A percentile compares a stretch with the other conserved stretches of the same genome.
These are phyloP conservation scores for Orchesella cincta DNA, from an alignment of 1,140 invertebrate genomes.

Conservation along the genomic window DNA sequence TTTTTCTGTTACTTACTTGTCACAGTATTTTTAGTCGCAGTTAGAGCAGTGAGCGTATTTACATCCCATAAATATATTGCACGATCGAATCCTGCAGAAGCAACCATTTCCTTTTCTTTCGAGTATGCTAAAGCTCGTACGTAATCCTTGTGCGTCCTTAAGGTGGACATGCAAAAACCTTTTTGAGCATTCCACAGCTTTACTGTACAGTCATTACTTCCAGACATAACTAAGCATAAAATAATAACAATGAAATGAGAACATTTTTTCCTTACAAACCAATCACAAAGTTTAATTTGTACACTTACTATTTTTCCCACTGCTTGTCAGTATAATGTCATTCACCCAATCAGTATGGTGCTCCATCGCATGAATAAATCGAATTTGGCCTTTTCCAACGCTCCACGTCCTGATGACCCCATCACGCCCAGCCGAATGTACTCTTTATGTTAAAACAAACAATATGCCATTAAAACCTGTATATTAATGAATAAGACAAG, in stretches of 20 bases:
- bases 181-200: slow-evolving; percentile 99
- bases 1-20: slow-evolving; percentile 74
- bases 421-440: slow-evolving; percentile 91
- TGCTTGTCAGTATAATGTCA: slow-evolving; percentile 96
- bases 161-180: slow-evolving; percentile 97
- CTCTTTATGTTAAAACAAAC: slow-evolving; percentile 23
- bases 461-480: background rate
- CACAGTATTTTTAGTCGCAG: slow-evolving; percentile 97
- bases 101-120: slow-evolving; percentile 87
- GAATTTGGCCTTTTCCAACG: slow-evolving; percentile 67
- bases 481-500: background rate
- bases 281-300: background rate
- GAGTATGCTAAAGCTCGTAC: slow-evolving; percentile 98
- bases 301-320: slow-evolving; percentile 82
- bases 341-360: slow-evolving; percentile 99
- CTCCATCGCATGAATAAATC: slow-evolving; percentile 92
- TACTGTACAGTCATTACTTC: slow-evolving; percentile 97
- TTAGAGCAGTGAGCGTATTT: slow-evolving; percentile 94
- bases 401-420: slow-evolving; percentile 98
- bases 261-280: background rate
- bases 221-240: slow-evolving; percentile 84
- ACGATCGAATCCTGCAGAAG: slow-evolving; percentile 94
- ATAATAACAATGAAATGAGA: slow-evolving; percentile 24
- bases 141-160: slow-evolving; percentile 98
- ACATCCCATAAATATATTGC: slow-evolving; percentile 99